These are phyloP conservation scores for Drosophila pseudotakahashii DNA, from an alignment of 2,888 invertebrate species.

Conservation along the genomic window DNA sequence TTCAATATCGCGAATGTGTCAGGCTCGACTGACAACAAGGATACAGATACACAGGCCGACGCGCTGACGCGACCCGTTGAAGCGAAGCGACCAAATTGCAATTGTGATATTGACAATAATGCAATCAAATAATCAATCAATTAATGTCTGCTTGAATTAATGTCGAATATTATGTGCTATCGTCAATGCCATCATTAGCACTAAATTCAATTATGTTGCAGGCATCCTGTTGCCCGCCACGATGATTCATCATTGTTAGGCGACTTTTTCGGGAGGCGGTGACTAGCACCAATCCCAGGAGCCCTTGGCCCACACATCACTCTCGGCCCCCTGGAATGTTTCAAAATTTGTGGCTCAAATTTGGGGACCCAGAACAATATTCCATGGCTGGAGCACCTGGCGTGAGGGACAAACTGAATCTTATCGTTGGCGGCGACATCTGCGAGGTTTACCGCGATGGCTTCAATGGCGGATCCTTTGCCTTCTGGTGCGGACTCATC, in stretches of 20 bases:
- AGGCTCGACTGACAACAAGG: slow-evolving; percentile 24
- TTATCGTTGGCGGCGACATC: slow-evolving; percentile 35
- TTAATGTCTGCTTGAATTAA: slow-evolving; percentile 76
- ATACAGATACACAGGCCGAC: slow-evolving; percentile 17
- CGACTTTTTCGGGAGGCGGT: slow-evolving; percentile 17
- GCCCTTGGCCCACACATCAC: slow-evolving; percentile 10
- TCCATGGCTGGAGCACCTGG: slow-evolving; percentile 7
- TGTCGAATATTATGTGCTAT: slow-evolving; percentile 71
- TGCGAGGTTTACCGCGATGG: slow-evolving; percentile 57
- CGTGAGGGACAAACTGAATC: slow-evolving; percentile 15
- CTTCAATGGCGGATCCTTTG: slow-evolving; percentile 36
- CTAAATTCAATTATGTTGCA: slow-evolving; percentile 71
- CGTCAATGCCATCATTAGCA: slow-evolving; percentile 78
- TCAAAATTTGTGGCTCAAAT: slow-evolving; percentile 20
- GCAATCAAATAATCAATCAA: slow-evolving; percentile 81
- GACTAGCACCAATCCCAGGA: slow-evolving; percentile 1
- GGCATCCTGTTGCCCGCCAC: slow-evolving; percentile 11
- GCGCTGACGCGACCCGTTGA: slow-evolving; percentile 20
- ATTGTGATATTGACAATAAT: slow-evolving; percentile 77
- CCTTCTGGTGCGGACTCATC: slow-evolving; percentile 39
- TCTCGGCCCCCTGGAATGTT: slow-evolving; percentile 7
- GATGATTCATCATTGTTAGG: slow-evolving; percentile 72
- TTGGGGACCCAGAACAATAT: background rate
- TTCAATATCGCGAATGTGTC: slow-evolving; percentile 39
- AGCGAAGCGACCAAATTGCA: slow-evolving; percentile 56